Evolutionary conservation across 2,797 vertebrate species (phyloP), one percentile per base, ranked within the genome.

Genomic region (Parotocinclus haroldoi): DNA sequence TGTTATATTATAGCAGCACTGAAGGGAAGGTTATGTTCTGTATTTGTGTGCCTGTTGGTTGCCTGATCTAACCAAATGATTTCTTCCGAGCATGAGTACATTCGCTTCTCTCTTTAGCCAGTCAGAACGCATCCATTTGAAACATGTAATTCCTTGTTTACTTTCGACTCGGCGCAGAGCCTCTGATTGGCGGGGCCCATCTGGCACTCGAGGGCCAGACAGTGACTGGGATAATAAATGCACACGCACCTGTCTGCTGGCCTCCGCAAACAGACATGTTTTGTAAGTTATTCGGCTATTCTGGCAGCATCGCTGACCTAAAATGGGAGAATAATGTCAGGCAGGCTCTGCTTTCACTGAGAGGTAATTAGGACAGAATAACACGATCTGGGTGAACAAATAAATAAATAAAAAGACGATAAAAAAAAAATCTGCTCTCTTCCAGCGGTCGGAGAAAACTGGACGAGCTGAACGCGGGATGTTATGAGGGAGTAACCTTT

Each of bases 141-240:
- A 27, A 27, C 27, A 27, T 27, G 27, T 27, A 27, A 46, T 46
- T 11, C 45, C 45, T n/a, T 46, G 45, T 1, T 46, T 46, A 46
- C 45, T 46, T 46, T 46, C 13, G 10, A 46, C 45, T 46, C 11
- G 45, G n/a, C 45, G 27, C 45, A 6, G 45, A 46, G 45, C 7
- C 45, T 46, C 12, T 46, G 45, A 46, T 46, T 46, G 45, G 45
- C 45, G n/a, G 45, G 12, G n/a, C 45, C 45, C 45, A 46, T 46
- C 45, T 46, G 45, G 45, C 45, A 46, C 45, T 46, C 7, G 45
- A 46, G 45, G 45, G 45, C 45, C 45, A 46, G 45, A 46, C 45
- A 46, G 45, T 46, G 45, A 46, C 45, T 46, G 45, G 45, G 12
- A 12, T 46, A 46, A 46, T 46, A 46, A 46, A 46, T 46, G 45